Conservation (phyloP, 2,888 invertebrate species). For the Rotaria magnacalcarata region DNA sequence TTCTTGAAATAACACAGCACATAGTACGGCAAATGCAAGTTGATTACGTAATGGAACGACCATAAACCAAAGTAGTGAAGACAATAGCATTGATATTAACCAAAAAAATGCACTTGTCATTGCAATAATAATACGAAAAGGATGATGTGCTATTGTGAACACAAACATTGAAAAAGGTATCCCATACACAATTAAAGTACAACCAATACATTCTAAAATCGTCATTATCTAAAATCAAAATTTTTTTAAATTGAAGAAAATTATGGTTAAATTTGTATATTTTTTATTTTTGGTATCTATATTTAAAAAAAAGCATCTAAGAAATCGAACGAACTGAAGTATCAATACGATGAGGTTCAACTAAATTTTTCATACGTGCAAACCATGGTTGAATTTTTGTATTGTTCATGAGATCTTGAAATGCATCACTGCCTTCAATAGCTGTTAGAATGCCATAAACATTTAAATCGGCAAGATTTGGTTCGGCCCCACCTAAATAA, state of each 20-base stretch:
- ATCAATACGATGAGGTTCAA: conserved; percentile 34
- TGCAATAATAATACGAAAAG: conserved; percentile 87
- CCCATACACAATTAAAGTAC: conserved; percentile 86
- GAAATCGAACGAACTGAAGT: neutral
- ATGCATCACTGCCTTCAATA: conserved; percentile 85
- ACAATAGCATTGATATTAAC: conserved; percentile 80
- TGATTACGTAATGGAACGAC: conserved; percentile 73
- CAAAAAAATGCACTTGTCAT: conserved; percentile 78
- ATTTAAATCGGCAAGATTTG: conserved; percentile 84
- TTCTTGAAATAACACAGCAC: conserved; percentile 87
- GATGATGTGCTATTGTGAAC: conserved; percentile 84
- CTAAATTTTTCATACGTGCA: conserved; percentile 39
- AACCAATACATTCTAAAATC: conserved; percentile 85
- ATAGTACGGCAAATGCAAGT: conserved; percentile 78
- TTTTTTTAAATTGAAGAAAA: too few species aligned
- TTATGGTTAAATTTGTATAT: neutral
- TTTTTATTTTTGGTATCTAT: neutral
- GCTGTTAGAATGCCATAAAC: conserved; percentile 84
- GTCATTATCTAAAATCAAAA: conserved; percentile 68
- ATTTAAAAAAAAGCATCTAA: neutral
- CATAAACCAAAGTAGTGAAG: conserved; percentile 83
- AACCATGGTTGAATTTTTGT: conserved; percentile 44
- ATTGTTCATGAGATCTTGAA: conserved; percentile 71
- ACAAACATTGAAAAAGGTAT: conserved; percentile 84
- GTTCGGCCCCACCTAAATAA: conserved; percentile 74